These are phyloP conservation scores for Triplophysa siluroides DNA, from an alignment of 2,113 vertebrate species.

Conservation along the genomic window DNA sequence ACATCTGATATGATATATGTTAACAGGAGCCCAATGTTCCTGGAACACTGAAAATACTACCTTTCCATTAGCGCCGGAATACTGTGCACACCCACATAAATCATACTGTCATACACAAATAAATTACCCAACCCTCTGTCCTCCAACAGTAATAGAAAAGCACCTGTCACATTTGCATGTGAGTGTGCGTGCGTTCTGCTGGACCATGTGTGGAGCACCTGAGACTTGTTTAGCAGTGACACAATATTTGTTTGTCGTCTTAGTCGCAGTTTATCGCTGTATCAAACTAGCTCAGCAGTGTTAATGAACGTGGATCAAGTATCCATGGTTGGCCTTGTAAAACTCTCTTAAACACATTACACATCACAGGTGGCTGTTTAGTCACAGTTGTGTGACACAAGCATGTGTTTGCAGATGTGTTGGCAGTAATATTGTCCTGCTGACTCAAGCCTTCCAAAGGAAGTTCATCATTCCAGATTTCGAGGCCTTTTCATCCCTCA, in stretches of 20 bases:
- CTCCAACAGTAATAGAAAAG: slow-evolving; percentile 34
- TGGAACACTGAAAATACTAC: slow-evolving; percentile 9
- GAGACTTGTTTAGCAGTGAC: not conserved
- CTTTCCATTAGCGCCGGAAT: not conserved
- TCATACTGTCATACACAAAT: not conserved
- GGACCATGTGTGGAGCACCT: not conserved
- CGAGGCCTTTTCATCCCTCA: slow-evolving; percentile 76
- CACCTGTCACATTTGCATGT: slow-evolving; percentile 17
- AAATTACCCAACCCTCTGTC: not conserved
- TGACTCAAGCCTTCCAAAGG: slow-evolving; percentile 85
- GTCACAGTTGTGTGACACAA: not conserved
- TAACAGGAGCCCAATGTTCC: not conserved
- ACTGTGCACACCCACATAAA: not conserved
- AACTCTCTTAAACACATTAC: slow-evolving; percentile 18
- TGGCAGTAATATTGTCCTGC: slow-evolving; percentile 83
- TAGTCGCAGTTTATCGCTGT: not conserved
- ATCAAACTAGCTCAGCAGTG: not conserved
- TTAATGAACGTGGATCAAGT: slow-evolving; percentile 21
- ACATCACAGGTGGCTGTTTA: not conserved
- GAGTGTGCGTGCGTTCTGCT: not conserved
- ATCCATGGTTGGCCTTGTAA: not conserved
- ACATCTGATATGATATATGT: slow-evolving; percentile 6
- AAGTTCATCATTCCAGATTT: slow-evolving; percentile 90
- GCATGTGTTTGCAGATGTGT: slow-evolving; percentile 73
- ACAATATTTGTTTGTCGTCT: slow-evolving; percentile 1